Conservation (phyloP, 2,888 invertebrate genomes). For the Morpho achilles region DNA sequence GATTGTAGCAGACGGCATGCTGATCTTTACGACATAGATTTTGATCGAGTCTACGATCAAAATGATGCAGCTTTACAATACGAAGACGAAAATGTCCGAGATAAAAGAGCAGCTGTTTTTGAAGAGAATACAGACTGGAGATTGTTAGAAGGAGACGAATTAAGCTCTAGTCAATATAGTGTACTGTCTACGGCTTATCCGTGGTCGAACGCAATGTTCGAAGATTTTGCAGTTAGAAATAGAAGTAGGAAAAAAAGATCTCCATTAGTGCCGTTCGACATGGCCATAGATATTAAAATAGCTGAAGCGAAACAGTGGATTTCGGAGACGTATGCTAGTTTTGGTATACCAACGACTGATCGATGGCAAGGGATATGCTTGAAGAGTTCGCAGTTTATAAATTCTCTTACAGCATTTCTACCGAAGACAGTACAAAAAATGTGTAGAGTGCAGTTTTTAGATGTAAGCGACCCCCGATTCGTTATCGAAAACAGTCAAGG, state of each 20-base stretch:
- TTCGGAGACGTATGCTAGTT: constrained; percentile 91
- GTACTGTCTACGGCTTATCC: constrained; percentile 73
- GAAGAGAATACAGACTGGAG: constrained; percentile 68
- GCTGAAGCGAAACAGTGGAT: constrained; percentile 91
- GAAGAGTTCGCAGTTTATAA: constrained; percentile 87
- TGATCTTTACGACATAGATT: constrained; percentile 80
- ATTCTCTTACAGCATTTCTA: constrained; percentile 87
- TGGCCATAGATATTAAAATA: constrained; percentile 82
- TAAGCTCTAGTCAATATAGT: constrained; percentile 70
- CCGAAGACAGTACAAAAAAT: constrained; percentile 85
- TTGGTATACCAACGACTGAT: constrained; percentile 90
- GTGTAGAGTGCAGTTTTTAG: constrained; percentile 87
- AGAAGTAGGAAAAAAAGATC: constrained; percentile 75
- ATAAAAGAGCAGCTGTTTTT: constrained; percentile 56
- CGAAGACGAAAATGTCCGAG: constrained; percentile 61
- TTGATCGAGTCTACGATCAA: constrained; percentile 77
- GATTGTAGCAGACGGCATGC: constrained; percentile 83
- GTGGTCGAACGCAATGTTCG: constrained; percentile 73
- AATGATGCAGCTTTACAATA: constrained; percentile 66
- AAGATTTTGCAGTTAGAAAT: constrained; percentile 72
- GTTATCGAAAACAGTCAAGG: constrained; percentile 87
- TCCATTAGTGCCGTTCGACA: constrained; percentile 71
- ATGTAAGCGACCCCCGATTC: constrained; percentile 88
- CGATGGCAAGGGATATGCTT: constrained; percentile 90
- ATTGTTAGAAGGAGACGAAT: constrained; percentile 64